Percentiles rank a stretch among this genome's conserved stretches.
These are phyloP conservation scores for Drepanosiphum platanoidis DNA, from an alignment of 2,888 invertebrate genomes.

Conservation along the genomic window DNA sequence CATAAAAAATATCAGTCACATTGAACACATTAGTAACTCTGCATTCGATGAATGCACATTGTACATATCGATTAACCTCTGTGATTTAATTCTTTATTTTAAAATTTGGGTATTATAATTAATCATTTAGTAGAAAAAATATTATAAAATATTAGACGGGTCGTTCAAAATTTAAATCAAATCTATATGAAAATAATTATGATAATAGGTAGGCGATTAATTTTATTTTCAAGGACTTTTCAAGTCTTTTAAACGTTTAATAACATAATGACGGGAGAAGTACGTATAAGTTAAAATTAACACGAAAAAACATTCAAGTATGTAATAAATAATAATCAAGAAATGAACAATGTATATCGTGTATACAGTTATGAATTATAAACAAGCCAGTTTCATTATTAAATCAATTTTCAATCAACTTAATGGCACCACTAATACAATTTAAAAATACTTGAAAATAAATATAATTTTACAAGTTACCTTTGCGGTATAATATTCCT, in stretches of 20 bases:
- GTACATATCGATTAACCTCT: too few species aligned
- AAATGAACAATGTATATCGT: neutral
- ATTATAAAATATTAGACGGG: neutral
- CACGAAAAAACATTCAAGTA: neutral
- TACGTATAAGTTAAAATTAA: conserved; percentile 12
- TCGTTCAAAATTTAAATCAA: neutral
- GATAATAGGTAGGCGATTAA: neutral
- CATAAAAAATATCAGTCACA: too few species aligned
- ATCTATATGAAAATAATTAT: neutral
- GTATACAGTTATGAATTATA: conserved; percentile 9
- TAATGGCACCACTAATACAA: neutral
- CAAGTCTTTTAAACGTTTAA: neutral
- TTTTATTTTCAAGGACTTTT: neutral
- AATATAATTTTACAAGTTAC: neutral
- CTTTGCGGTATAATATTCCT: conserved; percentile 20
- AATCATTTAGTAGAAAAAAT: neutral
- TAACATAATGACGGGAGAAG: neutral
- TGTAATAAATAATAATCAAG: neutral
- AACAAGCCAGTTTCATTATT: neutral
- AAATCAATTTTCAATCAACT: neutral
- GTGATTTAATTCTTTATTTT: neutral
- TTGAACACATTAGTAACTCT: conserved; percentile 4
- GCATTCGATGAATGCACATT: neutral
- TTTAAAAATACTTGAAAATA: neutral
- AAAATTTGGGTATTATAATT: neutral